phyloP scores from a whole-genome alignment of 2,888 invertebrate genomes.

The Tuberolachnus salignus region DNA sequence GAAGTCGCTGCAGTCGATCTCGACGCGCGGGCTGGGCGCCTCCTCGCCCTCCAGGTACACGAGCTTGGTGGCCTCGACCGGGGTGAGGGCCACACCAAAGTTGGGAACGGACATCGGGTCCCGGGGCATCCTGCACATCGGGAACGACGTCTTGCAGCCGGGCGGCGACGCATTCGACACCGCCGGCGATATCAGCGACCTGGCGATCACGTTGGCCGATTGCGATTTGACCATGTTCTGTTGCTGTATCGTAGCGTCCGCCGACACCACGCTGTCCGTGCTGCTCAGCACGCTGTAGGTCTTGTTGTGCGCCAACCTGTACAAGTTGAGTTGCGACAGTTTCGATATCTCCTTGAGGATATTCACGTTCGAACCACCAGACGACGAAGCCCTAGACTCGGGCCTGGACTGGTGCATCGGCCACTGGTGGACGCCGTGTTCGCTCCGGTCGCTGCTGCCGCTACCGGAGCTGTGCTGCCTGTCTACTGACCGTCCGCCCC shows the following conservation, averaged over 20 bases:
- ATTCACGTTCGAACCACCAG: slow-evolving; percentile 59
- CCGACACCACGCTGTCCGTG: slow-evolving; percentile 59
- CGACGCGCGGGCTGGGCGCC: slow-evolving; percentile 62
- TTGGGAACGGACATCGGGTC: slow-evolving; percentile 43
- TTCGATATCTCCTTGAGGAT: slow-evolving; percentile 73
- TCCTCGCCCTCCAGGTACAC: slow-evolving; percentile 76
- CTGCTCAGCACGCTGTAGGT: slow-evolving; percentile 71
- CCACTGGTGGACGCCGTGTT: slow-evolving; percentile 60
- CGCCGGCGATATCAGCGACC: slow-evolving; percentile 62
- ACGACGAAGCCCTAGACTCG: slow-evolving; percentile 62
- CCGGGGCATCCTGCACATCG: slow-evolving; percentile 21
- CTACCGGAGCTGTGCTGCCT: neutral
- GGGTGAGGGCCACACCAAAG: slow-evolving; percentile 64
- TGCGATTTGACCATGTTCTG: slow-evolving; percentile 64
- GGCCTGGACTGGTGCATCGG: slow-evolving; percentile 61
- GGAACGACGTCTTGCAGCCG: slow-evolving; percentile 30
- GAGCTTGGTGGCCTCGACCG: slow-evolving; percentile 72
- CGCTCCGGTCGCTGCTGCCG: slow-evolving; percentile 9
- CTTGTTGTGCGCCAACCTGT: slow-evolving; percentile 68
- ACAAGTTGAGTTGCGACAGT: slow-evolving; percentile 74
- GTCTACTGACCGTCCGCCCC: slow-evolving; percentile 42
- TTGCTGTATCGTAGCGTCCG: slow-evolving; percentile 65
- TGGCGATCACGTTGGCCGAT: slow-evolving; percentile 64
- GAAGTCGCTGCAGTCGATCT: slow-evolving; percentile 61
- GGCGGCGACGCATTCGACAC: slow-evolving; percentile 36